Percentiles rank a stretch among this genome's conserved stretches.
These are phyloP conservation scores for Schizotus pectinicornis DNA, from an alignment of 2,888 invertebrate species.

Conservation along the genomic window DNA sequence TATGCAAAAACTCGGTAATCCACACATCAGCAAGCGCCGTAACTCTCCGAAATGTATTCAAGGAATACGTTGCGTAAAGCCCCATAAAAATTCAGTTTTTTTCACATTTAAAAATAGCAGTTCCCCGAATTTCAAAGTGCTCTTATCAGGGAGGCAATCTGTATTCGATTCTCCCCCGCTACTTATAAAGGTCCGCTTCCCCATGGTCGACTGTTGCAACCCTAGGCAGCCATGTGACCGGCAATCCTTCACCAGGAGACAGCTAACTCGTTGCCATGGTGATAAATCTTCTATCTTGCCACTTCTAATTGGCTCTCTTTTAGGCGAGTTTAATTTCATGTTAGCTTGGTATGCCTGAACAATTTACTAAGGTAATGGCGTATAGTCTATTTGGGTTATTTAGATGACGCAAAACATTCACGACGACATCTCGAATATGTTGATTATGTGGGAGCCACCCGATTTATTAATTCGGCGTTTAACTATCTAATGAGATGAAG, in stretches of 20 bases:
- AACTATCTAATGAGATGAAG: too few relatives aligned
- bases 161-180: conserved; percentile 42
- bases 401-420: conserved; percentile 18
- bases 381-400: conserved; percentile 30
- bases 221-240: conserved; percentile 53
- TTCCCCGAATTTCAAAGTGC: conserved; percentile 50
- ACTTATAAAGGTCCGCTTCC: conserved; percentile 27
- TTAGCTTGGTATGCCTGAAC: conserved; percentile 47
- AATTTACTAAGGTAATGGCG: conserved; percentile 47
- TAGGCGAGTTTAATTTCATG: conserved; percentile 55
- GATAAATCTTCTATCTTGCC: conserved; percentile 60
- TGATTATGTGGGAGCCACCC: not conserved
- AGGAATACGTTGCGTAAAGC: not conserved
- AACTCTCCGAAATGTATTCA: not conserved
- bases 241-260: conserved; percentile 58
- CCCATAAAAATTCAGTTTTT: not conserved
- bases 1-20: not conserved
- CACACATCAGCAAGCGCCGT: too few relatives aligned
- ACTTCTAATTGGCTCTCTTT: conserved; percentile 60
- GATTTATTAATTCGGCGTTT: too few relatives aligned
- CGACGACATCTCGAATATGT: conserved; percentile 13
- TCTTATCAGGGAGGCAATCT: conserved; percentile 47
- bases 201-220: conserved; percentile 27
- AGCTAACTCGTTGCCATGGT: conserved; percentile 59
- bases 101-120: conserved; percentile 39